Conservation (phyloP, 64 coral and sea anemone species). For the Orbicella faveolata region DNA sequence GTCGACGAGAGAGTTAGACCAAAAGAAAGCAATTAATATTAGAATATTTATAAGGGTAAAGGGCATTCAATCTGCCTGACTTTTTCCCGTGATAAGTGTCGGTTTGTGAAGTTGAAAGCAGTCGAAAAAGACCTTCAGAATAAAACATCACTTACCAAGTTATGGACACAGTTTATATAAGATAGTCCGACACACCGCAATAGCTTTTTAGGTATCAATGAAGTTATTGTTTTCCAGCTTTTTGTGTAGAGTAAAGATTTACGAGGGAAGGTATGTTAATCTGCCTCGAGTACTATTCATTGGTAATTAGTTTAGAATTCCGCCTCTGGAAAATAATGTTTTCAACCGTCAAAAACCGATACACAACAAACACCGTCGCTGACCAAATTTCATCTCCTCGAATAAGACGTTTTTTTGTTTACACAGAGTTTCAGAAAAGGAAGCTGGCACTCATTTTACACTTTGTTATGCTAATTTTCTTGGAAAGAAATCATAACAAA, state of each 20-base stretch:
- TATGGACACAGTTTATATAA: too few species aligned
- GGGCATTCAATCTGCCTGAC: too few species aligned
- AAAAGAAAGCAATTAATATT: too few species aligned
- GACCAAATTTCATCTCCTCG: neutral
- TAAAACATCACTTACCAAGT: too few species aligned
- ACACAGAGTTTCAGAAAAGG: neutral
- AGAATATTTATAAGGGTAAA: too few species aligned
- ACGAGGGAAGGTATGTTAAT: neutral
- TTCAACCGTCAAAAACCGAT: neutral
- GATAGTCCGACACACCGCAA: neutral
- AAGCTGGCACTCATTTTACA: neutral
- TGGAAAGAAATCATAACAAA: neutral
- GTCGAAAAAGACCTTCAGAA: too few species aligned
- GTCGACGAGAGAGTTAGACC: too few species aligned
- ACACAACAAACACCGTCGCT: neutral
- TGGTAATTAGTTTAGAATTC: neutral
- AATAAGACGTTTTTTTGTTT: neutral
- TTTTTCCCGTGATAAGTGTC: too few species aligned
- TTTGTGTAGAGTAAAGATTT: neutral
- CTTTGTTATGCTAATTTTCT: slow-evolving; percentile 18
- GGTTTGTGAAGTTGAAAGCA: too few species aligned
- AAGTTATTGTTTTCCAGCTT: neutral
- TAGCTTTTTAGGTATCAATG: neutral
- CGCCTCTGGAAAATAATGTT: neutral
- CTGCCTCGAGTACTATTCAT: neutral